phyloP scores from a whole-genome alignment of 2,113 vertebrate species.

The Pongo abelii region DNA sequence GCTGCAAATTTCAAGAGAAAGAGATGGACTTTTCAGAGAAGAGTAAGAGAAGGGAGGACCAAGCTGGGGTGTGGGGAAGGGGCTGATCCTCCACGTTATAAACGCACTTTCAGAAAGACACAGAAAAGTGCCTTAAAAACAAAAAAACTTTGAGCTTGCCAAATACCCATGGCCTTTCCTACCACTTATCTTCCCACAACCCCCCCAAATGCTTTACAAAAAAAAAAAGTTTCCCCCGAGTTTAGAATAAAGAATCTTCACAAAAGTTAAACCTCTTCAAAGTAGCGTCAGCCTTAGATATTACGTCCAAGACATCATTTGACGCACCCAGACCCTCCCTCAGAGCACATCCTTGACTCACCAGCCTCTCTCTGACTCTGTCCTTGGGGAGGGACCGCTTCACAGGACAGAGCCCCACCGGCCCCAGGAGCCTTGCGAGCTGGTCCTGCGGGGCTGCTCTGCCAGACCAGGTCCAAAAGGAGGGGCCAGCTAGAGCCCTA shows the following conservation, averaged over 20 bases:
- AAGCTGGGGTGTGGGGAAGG: not conserved
- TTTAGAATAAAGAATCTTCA: not conserved
- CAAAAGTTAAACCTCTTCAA: not conserved
- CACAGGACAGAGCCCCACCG: too few relatives aligned
- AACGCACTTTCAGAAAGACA: not conserved
- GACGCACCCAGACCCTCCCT: too few relatives aligned
- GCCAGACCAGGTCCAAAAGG: fast-evolving
- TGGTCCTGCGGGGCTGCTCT: not conserved
- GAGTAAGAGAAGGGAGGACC: not conserved
- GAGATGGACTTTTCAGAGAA: not conserved
- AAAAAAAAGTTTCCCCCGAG: not conserved
- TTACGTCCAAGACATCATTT: not conserved
- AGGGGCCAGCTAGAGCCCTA: fast-evolving
- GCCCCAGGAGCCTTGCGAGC: not conserved
- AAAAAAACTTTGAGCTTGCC: not conserved
- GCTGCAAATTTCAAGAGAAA: not conserved
- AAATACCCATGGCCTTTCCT: not conserved
- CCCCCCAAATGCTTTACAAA: not conserved
- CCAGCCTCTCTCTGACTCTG: not conserved
- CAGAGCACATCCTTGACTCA: not conserved
- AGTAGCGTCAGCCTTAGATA: not conserved
- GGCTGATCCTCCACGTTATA: not conserved
- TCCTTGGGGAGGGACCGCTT: not conserved
- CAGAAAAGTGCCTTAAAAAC: not conserved
- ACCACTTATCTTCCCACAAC: not conserved